These are phyloP conservation scores for Galagoides demidoff DNA, from an alignment of 2,797 vertebrate genomes.

Conservation along the genomic window DNA sequence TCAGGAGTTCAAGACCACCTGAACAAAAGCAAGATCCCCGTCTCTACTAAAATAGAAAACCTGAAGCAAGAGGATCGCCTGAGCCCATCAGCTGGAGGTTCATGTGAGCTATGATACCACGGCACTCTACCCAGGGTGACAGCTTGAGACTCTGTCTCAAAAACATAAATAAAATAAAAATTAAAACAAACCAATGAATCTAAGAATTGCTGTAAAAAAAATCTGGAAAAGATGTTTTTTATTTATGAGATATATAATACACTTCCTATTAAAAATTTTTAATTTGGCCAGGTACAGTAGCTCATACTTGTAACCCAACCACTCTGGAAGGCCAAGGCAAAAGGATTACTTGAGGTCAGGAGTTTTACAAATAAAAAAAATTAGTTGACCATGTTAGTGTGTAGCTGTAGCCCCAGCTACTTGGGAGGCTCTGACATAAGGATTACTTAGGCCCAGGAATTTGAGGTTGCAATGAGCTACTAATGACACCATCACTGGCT, in stretches of 20 bases:
- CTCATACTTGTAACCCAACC: not conserved
- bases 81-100: no score
- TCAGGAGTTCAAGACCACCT: no score
- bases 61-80: no score
- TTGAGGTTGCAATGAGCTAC: not conserved
- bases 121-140: no score
- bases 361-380: not conserved
- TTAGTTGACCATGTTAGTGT: not conserved
- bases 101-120: no score
- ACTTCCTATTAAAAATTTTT: slow-evolving; percentile 35
- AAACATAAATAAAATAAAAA: no score
- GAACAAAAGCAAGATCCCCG: no score
- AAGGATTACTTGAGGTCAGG: not conserved
- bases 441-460: not conserved
- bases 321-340: no score
- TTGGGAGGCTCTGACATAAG: not conserved
- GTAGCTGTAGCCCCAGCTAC: not conserved
- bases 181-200: slow-evolving; percentile 41
- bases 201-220: not conserved
- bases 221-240: not conserved
- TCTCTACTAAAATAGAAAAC: no score
- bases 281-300: not conserved
- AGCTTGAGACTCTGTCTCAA: no score
- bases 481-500: not conserved
- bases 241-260: not conserved